These are phyloP conservation scores for Hemichromis elongatus DNA, from an alignment of 2,113 vertebrate genomes.

Conservation along the genomic window DNA sequence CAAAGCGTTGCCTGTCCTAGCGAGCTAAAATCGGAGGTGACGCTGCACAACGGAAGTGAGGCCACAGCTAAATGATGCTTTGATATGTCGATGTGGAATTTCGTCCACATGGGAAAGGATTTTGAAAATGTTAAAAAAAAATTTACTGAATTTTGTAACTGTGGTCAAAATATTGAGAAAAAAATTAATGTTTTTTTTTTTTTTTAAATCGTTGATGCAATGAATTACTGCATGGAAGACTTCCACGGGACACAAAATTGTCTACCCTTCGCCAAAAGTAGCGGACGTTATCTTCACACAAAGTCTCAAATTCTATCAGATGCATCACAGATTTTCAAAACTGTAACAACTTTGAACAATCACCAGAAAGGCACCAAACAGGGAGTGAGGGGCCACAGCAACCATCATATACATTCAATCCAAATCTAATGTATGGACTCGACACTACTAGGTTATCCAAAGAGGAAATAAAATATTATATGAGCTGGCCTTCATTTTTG, in stretches of 20 bases:
- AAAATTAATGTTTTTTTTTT: neutral
- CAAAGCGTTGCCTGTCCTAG: neutral
- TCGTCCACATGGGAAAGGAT: neutral
- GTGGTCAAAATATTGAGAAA: fast-evolving
- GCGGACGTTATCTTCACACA: neutral
- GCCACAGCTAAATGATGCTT: neutral
- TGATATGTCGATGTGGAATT: neutral
- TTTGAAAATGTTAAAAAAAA: too few relatives aligned
- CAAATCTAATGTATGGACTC: neutral
- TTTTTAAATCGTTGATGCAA: neutral
- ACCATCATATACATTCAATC: fast-evolving
- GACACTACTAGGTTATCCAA: neutral
- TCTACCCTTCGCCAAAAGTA: neutral
- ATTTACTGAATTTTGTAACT: neutral
- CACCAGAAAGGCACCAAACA: neutral
- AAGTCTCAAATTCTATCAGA: neutral
- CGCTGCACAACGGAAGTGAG: neutral
- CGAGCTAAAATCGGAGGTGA: fast-evolving
- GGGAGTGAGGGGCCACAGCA: neutral
- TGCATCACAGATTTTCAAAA: neutral
- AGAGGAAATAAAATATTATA: neutral
- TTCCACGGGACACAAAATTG: fast-evolving
- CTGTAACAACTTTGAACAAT: neutral
- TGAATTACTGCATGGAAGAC: neutral
- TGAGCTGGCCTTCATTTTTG: neutral